phyloP scores from a whole-genome alignment of 2,888 invertebrate species.

The Dichetophora obliterata region DNA sequence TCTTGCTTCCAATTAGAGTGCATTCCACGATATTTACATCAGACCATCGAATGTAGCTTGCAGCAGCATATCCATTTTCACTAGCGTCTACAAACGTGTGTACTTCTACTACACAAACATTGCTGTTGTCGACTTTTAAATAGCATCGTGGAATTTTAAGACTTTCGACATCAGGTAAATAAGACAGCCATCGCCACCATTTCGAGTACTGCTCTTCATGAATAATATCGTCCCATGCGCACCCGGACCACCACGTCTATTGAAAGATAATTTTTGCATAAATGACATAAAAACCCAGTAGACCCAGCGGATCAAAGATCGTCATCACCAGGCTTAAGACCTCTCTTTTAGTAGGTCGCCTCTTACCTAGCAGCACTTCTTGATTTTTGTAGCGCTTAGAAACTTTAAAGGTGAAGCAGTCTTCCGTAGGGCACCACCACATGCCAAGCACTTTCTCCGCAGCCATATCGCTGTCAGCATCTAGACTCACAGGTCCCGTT shows the following conservation, averaged over 20 bases:
- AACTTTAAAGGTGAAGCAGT: too few relatives aligned
- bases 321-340: slow-evolving; percentile 42
- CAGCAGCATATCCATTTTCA: slow-evolving; percentile 43
- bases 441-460: too few relatives aligned
- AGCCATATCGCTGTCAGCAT: too few relatives aligned
- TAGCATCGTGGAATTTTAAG: too few relatives aligned
- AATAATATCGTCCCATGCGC: slow-evolving; percentile 39
- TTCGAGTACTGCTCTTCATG: slow-evolving; percentile 29
- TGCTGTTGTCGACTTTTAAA: slow-evolving; percentile 12
- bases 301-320: slow-evolving; percentile 39
- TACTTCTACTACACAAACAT: slow-evolving; percentile 29
- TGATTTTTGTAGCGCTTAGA: too few relatives aligned
- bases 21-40: slow-evolving; percentile 16
- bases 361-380: too few relatives aligned
- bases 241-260: slow-evolving; percentile 43
- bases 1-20: slow-evolving; percentile 39
- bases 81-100: slow-evolving; percentile 45
- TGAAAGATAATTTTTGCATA: slow-evolving; percentile 41
- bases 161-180: too few relatives aligned
- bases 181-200: too few relatives aligned
- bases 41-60: slow-evolving; percentile 32
- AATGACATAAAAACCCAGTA: slow-evolving; percentile 35
- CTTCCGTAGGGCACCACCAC: too few relatives aligned
- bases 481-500: too few relatives aligned
- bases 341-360: slow-evolving; percentile 43